Evolutionary conservation across 1,140 invertebrate genomes (phyloP), one percentile per base, ranked within the genome.

Genomic region (Cataglyphis hispanica): DNA sequence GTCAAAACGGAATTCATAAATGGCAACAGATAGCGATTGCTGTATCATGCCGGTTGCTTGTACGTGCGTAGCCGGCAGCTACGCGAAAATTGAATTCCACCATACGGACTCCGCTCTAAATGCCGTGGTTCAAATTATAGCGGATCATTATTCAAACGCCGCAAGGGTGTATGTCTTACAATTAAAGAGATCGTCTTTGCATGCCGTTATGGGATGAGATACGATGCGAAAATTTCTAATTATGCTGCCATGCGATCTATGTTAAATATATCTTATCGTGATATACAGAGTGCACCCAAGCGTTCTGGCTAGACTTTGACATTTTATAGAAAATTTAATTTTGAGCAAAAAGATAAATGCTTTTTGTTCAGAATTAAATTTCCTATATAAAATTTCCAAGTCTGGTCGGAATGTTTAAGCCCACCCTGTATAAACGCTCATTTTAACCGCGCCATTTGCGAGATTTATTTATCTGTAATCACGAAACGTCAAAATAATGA

Each of bases 401-500:
- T n/a, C n/a, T n/a, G n/a, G n/a, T n/a, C n/a, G n/a, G n/a, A n/a
- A n/a, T n/a, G n/a, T n/a, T n/a, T n/a, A n/a, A n/a, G n/a, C n/a
- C n/a, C n/a, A n/a, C n/a, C n/a, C n/a, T n/a, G n/a, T n/a, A 53
- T 70, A 43, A 87, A 67, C 34, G 60, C 25, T 87, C 34, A 5
- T 13, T 13, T 50, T 27, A 31, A 25, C 46, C 5, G 7, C 22
- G 56, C 22, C 31, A 25, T 84, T 87, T 60, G 74, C 40, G 5
- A 43, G 53, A 58, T 70, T 77, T 46, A 87, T 85, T 88, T 88
- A 84, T 37, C 31, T 11, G 40, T 70, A 78, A 85, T 87, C 53
- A 67, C 16, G 16, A 74, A 63, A 46, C 72, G 8, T 25, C 10
- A 53, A 64, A 84, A 76, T 19, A 61, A 7, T 8, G 6, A 31